phyloP scores from a whole-genome alignment of 1,140 invertebrate genomes.

The Drosophila athabasca region DNA sequence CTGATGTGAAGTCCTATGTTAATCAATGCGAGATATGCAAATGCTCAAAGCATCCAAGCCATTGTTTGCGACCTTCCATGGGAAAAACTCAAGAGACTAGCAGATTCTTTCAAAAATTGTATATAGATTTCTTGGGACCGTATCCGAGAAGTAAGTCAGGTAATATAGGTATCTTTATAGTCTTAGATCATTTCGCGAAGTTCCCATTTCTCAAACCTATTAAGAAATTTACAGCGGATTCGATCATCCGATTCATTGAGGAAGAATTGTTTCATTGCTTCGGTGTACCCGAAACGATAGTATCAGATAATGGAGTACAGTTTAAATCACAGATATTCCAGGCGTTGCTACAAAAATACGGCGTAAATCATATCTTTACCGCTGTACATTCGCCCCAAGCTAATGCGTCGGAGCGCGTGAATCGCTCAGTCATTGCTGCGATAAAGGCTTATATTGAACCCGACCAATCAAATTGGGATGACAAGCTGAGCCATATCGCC shows the following conservation, averaged over 20 bases:
- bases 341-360: background rate
- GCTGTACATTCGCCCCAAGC: conserved; percentile 14
- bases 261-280: background rate
- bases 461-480: conserved; percentile 13
- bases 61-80: too few relatives aligned
- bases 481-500: background rate
- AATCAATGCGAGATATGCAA: background rate
- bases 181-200: background rate
- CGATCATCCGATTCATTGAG: background rate
- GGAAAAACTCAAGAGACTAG: too few relatives aligned
- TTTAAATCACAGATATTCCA: conserved; percentile 5
- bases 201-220: background rate
- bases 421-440: background rate
- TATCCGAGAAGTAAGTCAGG: background rate
- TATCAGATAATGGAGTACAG: conserved; percentile 1
- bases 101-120: too few relatives aligned
- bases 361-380: conserved; percentile 7
- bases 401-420: conserved; percentile 2
- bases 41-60: conserved; percentile 1
- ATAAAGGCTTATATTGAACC: conserved; percentile 6
- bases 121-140: conserved; percentile 12
- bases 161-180: conserved; percentile 15
- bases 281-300: background rate
- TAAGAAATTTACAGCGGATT: too few relatives aligned
- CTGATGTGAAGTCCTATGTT: conserved; percentile 1